Conservation (phyloP, 2,797 vertebrate species). For the Lophius americanus region DNA sequence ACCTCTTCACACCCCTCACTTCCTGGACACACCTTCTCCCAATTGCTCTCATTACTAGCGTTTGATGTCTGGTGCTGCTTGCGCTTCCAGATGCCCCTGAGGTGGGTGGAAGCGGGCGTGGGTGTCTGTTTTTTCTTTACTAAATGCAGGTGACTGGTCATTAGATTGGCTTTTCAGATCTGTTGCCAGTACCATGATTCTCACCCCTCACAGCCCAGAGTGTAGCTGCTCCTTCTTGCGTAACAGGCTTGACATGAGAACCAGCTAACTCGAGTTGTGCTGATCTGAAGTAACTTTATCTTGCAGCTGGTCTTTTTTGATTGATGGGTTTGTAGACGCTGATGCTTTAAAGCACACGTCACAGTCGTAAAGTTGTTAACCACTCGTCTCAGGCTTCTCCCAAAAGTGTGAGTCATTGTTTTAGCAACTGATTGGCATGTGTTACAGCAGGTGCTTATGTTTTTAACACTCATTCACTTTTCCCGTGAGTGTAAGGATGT, state of each 20-base stretch:
- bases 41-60: conserved; percentile 82
- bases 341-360: conserved; percentile 74
- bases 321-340: conserved; percentile 61
- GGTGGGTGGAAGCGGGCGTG: conserved; percentile 76
- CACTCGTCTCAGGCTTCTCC: conserved; percentile 62
- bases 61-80: conserved; percentile 81
- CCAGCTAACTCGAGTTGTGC: conserved; percentile 37
- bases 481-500: conserved; percentile 16
- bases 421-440: conserved; percentile 67
- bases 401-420: conserved; percentile 70
- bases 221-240: conserved; percentile 57
- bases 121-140: conserved; percentile 65
- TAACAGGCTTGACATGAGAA: conserved; percentile 59
- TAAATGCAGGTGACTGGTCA: conserved; percentile 78
- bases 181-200: conserved; percentile 72
- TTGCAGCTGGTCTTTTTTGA: conserved; percentile 69
- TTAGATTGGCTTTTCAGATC: conserved; percentile 75
- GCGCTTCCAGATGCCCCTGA: conserved; percentile 80
- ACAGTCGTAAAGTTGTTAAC: conserved; percentile 72
- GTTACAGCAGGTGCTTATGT: conserved; percentile 67
- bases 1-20: conserved; percentile 78
- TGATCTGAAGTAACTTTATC: conserved; percentile 58
- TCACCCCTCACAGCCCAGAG: conserved; percentile 62
- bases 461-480: conserved; percentile 41
- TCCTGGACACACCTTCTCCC: conserved; percentile 83